Evolutionary conservation across 2,888 invertebrate species (phyloP), one percentile per base, ranked within the genome.

Genomic region (Cabera pusaria): DNA sequence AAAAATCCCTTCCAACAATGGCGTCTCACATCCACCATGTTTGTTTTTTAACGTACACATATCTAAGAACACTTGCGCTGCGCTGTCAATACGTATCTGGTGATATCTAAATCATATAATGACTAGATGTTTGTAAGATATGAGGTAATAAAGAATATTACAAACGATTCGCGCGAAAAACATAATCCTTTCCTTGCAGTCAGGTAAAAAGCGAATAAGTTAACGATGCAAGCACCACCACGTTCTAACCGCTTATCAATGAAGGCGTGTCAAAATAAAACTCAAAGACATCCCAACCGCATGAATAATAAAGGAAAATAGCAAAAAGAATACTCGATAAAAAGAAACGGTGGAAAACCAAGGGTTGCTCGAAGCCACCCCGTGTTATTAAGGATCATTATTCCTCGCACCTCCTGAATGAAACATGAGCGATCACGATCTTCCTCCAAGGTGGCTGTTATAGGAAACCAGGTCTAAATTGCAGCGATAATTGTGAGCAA

Each of bases 401-500:
- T 82, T 67, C 68, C 65, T 46, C 59, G 58, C 61, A 53, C 40
- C 61, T 65, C 40, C 43, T 82, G 79, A 77, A 84, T 84, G 68
- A 76, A 73, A 71, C 71, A 83, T 82, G 80, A 81, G 70, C 57
- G 75, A 72, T 69, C 64, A 72, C 72, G 73, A 73, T 76, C 72
- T 67, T 59, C 51, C 49, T 50, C 58, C 50, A 58, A 68, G 68
- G 68, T 69, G 64, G 70, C 67, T 41, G 72, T 76, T 75, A 75
- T 57, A 52, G 72, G 62, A 77, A 78, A 74, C 74, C 55, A 64
- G 58, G 55, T 64, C 62, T 66, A 71, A 72, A 69, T 69, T 70
- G 64, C 57, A 56, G 49, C 39, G 55, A 61, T 77, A 75, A 79
- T 78, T 75, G 65, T 54, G 44, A 46, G 47, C 38, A 49, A 53